Evolutionary conservation across 2,888 invertebrate genomes (phyloP).

Genomic region (Penaeus monodon): DNA sequence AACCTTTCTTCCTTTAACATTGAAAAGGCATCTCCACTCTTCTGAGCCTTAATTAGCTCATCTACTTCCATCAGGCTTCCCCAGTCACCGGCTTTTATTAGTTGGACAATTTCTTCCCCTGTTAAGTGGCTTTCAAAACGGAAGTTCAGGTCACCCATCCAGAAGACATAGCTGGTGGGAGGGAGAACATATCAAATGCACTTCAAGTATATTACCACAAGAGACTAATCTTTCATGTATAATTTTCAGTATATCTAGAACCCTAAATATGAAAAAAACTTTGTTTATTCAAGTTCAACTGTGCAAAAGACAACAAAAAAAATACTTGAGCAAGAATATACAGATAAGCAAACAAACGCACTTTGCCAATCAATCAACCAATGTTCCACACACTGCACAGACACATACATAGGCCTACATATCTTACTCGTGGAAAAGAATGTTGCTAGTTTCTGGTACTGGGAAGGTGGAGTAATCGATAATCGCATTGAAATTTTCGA

Average conservation of each 20-base stretch:
- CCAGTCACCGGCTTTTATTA: conserved; percentile 78
- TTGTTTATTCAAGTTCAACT: too few relatives aligned
- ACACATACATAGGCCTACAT: too few relatives aligned
- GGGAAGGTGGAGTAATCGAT: conserved; percentile 86
- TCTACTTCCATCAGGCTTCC: conserved; percentile 80
- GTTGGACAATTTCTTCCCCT: conserved; percentile 78
- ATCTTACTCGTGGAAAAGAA: conserved; percentile 90
- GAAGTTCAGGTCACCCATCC: conserved; percentile 93
- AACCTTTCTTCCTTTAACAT: conserved; percentile 82
- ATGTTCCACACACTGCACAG: too few relatives aligned
- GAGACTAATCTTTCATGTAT: neutral
- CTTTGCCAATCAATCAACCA: too few relatives aligned
- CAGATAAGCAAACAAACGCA: too few relatives aligned
- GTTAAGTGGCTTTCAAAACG: conserved; percentile 79
- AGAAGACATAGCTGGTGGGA: conserved; percentile 82
- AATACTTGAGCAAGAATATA: too few relatives aligned
- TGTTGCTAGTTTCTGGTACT: conserved; percentile 80
- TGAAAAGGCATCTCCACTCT: conserved; percentile 84
- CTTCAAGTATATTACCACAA: neutral
- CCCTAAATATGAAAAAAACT: neutral
- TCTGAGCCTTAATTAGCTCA: conserved; percentile 81
- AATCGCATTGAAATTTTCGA: conserved; percentile 89
- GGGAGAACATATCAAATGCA: neutral
- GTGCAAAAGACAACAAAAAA: too few relatives aligned
- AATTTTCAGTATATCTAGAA: neutral